Evolutionary conservation across 2,888 invertebrate genomes (phyloP).

Genomic region (Lagria hirta): DNA sequence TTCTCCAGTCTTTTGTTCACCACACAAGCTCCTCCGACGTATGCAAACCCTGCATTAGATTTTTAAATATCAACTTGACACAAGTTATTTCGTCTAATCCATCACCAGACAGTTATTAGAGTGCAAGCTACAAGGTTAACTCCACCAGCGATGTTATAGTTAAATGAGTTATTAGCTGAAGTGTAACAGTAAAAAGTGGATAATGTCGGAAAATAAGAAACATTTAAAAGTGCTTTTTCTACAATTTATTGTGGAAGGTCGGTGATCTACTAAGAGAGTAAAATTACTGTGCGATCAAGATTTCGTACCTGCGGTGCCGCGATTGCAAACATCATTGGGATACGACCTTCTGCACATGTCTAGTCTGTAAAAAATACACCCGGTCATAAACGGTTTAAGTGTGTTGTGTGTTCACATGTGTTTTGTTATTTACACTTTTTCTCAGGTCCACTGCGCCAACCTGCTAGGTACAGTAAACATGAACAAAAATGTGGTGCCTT

Average conservation of each 20-base stretch:
- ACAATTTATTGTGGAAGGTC: no score
- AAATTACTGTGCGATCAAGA: no score
- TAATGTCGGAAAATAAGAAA: no score
- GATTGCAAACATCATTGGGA: slow-evolving; percentile 94
- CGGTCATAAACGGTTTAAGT: slow-evolving; percentile 39
- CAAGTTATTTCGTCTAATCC: no score
- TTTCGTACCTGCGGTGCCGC: slow-evolving; percentile 95
- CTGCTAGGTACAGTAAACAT: slow-evolving; percentile 11
- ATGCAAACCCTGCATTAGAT: slow-evolving; percentile 96
- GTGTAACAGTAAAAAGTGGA: no score
- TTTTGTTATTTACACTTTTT: slow-evolving; percentile 16
- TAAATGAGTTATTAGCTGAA: no score
- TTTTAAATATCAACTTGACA: no score
- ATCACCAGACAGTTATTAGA: no score
- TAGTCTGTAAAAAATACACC: slow-evolving; percentile 76
- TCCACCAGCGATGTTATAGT: no score
- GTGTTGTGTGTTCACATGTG: slow-evolving; percentile 24
- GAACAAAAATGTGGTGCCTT: slow-evolving; percentile 7
- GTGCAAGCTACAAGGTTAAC: no score
- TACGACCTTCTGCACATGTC: slow-evolving; percentile 98
- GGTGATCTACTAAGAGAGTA: no score
- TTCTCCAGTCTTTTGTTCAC: slow-evolving; percentile 94
- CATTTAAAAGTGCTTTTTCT: no score
- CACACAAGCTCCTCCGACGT: slow-evolving; percentile 94
- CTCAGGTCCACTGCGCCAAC: slow-evolving; percentile 11